Evolutionary conservation across 2,797 vertebrate genomes (phyloP), one percentile per base, ranked within the genome.

Genomic region (Arrhamphus sclerolepis): DNA sequence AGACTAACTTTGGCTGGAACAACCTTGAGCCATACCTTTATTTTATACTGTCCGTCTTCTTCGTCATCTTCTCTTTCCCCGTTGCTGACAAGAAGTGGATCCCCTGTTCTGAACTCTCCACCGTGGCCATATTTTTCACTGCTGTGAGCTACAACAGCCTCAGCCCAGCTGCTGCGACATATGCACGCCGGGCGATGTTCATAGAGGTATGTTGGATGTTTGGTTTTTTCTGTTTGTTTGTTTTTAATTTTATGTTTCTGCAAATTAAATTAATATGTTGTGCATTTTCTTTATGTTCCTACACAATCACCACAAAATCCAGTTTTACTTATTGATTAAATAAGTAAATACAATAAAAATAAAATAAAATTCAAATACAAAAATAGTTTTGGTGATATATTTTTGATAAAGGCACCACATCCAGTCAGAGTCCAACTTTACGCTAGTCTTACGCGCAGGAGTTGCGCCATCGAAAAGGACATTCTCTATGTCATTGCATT

Each of bases 1-100:
- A 98, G 84, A 94, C 91, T 43, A 95, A 97, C 91, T 98, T 98
- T 51, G 93, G 97, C 48, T 98, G 96, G 96, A 98, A 96, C 86
- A 96, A 98, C 80, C 90, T 99, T 38, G 97, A 98, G 73, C 97
- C 96, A 0, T 96, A 99, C 24, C 46, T 95, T 19, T 95, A 98
- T 78, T 99, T 98, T 77, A 91, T 98, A 63, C 69, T 98, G 1
- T 99, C 98, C 0, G 97, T 98, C 2, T 91, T 96, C 88, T 98
- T 99, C 21, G 93, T 97, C 24, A 95, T 99, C 70, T 95, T 98
- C 87, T 97, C 96, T 53, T 99, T 99, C 78, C 97, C 98, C 0
- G 85, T 98, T 21, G 95, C 96, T n/a, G 94, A 95, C 87, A 96
- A 94, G 83, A 92, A 93, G 67, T 99, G 96, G 87, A 94, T 99